These are phyloP conservation scores for Orthonychiurus folsomi DNA, from an alignment of 2,888 invertebrate genomes.

Conservation along the genomic window DNA sequence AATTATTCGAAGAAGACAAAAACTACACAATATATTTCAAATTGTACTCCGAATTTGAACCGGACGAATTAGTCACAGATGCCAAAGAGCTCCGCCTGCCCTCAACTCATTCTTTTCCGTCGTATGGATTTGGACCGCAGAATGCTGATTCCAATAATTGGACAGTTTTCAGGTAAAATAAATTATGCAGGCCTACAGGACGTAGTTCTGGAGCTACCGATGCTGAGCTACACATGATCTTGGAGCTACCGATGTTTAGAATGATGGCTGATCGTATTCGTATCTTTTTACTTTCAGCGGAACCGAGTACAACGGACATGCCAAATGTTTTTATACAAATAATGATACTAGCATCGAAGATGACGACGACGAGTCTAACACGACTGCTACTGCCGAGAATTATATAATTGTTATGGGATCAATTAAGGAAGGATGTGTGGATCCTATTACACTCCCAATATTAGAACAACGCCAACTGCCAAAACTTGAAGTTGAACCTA, in stretches of 20 bases:
- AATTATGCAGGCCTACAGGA: no score
- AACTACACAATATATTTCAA: background rate
- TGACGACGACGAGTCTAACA: background rate
- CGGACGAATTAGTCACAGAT: constrained; percentile 3
- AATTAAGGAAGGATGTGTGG: background rate
- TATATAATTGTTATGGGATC: background rate
- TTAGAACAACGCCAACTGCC: constrained; percentile 1
- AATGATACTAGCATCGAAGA: background rate
- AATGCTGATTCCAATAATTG: constrained; percentile 6
- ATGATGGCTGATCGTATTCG: no score
- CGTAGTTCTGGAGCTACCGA: no score
- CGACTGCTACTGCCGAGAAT: background rate
- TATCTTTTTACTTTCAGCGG: no score
- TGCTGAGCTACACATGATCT: no score
- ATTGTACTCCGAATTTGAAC: constrained; percentile 2
- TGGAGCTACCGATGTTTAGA: no score
- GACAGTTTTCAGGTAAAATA: no score
- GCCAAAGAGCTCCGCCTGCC: constrained; percentile 10
- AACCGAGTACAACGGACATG: constrained; percentile 7
- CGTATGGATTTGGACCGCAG: background rate
- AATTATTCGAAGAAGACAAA: background rate
- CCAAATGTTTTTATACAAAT: constrained; percentile 7
- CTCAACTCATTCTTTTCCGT: background rate
- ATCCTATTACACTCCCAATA: background rate
- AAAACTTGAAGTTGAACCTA: background rate